Evolutionary conservation across 1,140 invertebrate genomes (phyloP).

Genomic region (Mycetomoellerius zeteki): DNA sequence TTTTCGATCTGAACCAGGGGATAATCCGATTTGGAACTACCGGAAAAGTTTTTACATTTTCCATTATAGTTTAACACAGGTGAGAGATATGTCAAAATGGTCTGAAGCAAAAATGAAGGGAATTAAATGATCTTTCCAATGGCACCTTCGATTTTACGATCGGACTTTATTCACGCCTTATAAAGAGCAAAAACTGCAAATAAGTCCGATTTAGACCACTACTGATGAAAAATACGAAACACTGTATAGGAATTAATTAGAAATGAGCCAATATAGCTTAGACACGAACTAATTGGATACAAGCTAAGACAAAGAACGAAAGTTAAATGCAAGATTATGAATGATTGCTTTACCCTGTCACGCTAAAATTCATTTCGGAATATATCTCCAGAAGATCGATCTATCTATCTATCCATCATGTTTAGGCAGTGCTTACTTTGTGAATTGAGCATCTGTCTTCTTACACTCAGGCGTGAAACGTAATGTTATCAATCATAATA

Average conservation of each 20-base stretch:
- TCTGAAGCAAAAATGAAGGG: no score
- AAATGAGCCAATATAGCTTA: constrained; percentile 5
- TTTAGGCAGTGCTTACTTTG: constrained; percentile 31
- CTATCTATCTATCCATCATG: constrained; percentile 49
- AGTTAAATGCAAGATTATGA: constrained; percentile 33
- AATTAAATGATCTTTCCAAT: no score
- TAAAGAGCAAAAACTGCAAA: no score
- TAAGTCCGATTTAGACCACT: no score
- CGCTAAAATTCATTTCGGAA: constrained; percentile 35
- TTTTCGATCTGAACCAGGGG: no score
- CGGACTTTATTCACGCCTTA: no score
- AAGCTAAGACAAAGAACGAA: constrained; percentile 51
- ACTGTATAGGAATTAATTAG: neutral
- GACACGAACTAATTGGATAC: neutral
- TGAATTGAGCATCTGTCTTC: constrained; percentile 35
- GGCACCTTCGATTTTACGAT: no score
- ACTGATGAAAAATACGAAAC: neutral
- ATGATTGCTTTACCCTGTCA: neutral
- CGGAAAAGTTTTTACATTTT: no score
- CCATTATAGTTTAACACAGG: no score
- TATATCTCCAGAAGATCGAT: constrained; percentile 18
- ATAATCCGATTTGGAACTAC: no score
- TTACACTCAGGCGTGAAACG: constrained; percentile 36
- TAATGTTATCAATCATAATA: constrained; percentile 47
- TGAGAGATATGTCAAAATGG: no score